These are phyloP conservation scores for Pterocles burchelli DNA, from an alignment of 2,113 vertebrate species.

Conservation along the genomic window DNA sequence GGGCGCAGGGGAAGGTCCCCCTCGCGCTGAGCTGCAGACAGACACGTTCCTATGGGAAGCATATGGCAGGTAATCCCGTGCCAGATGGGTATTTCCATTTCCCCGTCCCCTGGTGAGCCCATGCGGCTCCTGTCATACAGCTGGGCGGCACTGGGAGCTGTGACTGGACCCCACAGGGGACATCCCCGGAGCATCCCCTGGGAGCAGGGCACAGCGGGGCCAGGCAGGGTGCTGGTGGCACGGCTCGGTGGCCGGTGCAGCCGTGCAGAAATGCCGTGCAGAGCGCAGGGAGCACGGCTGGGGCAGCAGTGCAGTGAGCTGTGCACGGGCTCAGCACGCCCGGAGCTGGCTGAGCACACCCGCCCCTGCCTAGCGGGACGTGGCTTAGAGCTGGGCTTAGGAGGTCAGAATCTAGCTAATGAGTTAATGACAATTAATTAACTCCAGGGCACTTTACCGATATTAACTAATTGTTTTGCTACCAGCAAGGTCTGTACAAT, in stretches of 20 bases:
- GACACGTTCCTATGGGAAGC: background rate
- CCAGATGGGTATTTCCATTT: background rate
- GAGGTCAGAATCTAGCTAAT: background rate
- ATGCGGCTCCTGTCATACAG: rapidly evolving
- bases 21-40: background rate
- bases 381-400: background rate
- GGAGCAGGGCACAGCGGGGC: rapidly evolving
- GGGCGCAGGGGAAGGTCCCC: background rate
- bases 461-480: background rate
- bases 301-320: background rate
- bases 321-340: rapidly evolving
- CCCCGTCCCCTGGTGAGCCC: rapidly evolving
- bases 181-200: background rate
- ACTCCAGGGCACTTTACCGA: background rate
- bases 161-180: rapidly evolving
- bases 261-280: rapidly evolving
- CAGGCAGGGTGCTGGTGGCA: background rate
- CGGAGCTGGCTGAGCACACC: rapidly evolving
- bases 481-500: background rate
- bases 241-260: rapidly evolving
- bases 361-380: background rate
- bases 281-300: rapidly evolving
- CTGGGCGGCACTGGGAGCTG: rapidly evolving
- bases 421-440: conserved; percentile 32
- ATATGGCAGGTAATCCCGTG: background rate